Base-by-base conservation (phyloP, 2,113 vertebrate genomes). In the Platysternon megacephalum region DNA sequence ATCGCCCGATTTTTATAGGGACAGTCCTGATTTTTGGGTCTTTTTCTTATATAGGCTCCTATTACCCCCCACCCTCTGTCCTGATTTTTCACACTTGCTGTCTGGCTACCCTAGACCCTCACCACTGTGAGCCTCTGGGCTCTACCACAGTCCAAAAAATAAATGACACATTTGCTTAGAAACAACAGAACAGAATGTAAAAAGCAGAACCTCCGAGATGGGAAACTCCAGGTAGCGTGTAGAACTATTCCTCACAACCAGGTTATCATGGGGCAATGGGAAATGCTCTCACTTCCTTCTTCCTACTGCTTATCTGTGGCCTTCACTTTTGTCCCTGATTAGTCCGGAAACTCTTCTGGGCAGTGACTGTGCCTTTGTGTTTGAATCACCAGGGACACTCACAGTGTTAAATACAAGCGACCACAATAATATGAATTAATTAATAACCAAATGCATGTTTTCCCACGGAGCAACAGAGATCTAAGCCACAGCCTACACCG, bases 201-300 rank as follows among this genome's bases (percentile, higher is more conserved):
- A 78, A 16, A 53, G 39, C 85, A 52, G 22, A 29, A 86, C 10
- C 51, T 79, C 44, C 85, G 52, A 61, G 35, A 61, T 14, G 35
- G 8, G 29, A 85, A 82, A 74, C 65, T 6, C 42, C 52, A 68
- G 91, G 48, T 90, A 91, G n/a, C 2, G 10, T 35, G 85, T 46
- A 8, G 44, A 78, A 78, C 1, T 0, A 44, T 29, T 13, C 74
- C 61, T 42, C 61, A 84, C 83, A 74, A 83, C 56, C 14, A 24
- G 44, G 35, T 48, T 44, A 94, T 80, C 65, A 86, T 78, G 74
- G 85, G 46, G 87, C 72, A 17, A 49, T 72, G 55, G 42, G 85
- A 65, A 53, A 84, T 42, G 13, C 86, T 82, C 91, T 87, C 84
- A 85, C 53, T 82, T 86, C 94, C 94, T 97, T 94, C 96, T 88